Percentiles rank a stretch among this genome's conserved stretches.
These are phyloP conservation scores for Archegozetes longisetosus DNA, from an alignment of 1,140 invertebrate genomes.

Conservation along the genomic window DNA sequence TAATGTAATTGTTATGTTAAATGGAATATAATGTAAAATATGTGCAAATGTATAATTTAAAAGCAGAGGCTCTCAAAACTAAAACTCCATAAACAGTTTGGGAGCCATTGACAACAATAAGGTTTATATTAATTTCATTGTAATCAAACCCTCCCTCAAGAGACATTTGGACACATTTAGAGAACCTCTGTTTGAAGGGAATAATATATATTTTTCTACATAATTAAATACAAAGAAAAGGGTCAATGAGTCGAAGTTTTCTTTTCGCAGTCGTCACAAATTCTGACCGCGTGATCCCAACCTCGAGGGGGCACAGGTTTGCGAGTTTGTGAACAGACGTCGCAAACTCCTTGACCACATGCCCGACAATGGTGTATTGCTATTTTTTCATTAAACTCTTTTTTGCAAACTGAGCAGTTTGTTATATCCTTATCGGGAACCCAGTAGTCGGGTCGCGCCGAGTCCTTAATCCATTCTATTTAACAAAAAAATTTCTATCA, in stretches of 20 bases:
- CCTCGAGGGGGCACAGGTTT: constrained; percentile 31
- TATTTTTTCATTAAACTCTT: constrained; percentile 37
- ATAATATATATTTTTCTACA: no score
- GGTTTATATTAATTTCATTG: no score
- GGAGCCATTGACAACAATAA: neutral
- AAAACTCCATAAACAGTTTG: neutral
- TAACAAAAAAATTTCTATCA: neutral
- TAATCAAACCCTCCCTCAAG: no score
- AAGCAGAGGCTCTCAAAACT: neutral
- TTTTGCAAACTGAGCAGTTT: constrained; percentile 46
- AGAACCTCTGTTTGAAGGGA: no score
- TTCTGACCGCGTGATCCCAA: constrained; percentile 34
- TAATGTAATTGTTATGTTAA: neutral
- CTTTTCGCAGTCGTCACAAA: constrained; percentile 31
- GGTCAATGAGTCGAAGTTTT: neutral
- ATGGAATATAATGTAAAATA: neutral
- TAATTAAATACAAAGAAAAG: no score
- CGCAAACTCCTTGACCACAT: constrained; percentile 36
- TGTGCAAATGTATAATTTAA: neutral
- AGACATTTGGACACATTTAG: no score
- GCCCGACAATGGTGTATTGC: constrained; percentile 54
- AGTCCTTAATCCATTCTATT: constrained; percentile 53
- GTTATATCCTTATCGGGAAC: constrained; percentile 51
- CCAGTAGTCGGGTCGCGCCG: constrained; percentile 62
- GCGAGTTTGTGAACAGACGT: constrained; percentile 29